Percentiles rank a stretch among this genome's conserved stretches.
Conservation (phyloP, 2,888 invertebrate genomes). For the Drosophila yooni region DNA sequence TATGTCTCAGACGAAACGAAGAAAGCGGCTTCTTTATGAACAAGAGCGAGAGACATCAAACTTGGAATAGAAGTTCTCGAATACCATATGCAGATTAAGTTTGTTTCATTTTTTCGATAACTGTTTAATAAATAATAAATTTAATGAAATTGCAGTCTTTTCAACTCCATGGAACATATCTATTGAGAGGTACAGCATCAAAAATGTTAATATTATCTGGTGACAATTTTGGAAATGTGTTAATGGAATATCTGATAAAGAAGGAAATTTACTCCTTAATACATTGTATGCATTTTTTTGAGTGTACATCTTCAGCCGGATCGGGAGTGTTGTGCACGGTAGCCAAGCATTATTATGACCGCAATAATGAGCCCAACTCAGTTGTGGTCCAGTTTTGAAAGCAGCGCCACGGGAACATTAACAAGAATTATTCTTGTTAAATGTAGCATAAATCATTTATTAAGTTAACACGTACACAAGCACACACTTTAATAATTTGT, state of each 20-base stretch:
- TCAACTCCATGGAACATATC: too few species aligned
- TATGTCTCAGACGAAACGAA: neutral
- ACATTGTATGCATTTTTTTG: neutral
- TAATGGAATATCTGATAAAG: neutral
- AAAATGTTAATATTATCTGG: neutral
- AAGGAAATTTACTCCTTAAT: neutral
- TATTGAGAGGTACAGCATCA: too few species aligned
- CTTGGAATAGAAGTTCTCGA: too few species aligned
- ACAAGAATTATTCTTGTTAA: conserved; percentile 72
- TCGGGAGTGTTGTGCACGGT: conserved; percentile 13
- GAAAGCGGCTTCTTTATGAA: neutral
- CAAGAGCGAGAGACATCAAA: too few species aligned
- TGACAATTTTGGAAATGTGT: neutral
- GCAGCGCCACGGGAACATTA: conserved; percentile 41
- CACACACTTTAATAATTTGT: conserved; percentile 40
- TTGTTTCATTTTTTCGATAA: neutral
- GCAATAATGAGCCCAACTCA: conserved; percentile 34
- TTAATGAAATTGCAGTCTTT: neutral
- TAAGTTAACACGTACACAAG: conserved; percentile 31
- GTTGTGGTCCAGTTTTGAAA: conserved; percentile 64
- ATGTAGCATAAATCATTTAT: conserved; percentile 69
- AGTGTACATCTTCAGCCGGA: neutral
- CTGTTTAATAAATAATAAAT: neutral
- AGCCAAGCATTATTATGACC: conserved; percentile 34
- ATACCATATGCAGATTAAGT: neutral